Evolutionary conservation across 1,140 invertebrate genomes (phyloP).

Genomic region (Brachionus sp.): DNA sequence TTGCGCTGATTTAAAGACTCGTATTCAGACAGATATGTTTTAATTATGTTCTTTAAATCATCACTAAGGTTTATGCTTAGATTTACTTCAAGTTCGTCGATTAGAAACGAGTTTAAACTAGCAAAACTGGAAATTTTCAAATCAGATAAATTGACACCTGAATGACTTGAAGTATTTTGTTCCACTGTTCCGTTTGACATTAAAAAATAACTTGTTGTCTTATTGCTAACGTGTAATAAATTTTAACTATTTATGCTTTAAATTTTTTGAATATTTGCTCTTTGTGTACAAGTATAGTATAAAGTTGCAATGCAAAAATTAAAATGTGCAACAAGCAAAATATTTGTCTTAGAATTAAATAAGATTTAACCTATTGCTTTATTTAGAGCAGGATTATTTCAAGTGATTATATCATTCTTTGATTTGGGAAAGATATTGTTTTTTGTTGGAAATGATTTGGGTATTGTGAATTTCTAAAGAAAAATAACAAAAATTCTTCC

Average conservation of each 20-base stretch:
- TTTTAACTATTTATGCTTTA: not conserved
- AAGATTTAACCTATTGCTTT: no score
- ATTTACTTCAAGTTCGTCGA: not conserved
- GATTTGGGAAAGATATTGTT: no score
- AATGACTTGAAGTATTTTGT: not conserved
- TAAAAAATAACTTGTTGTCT: not conserved
- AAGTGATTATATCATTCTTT: no score
- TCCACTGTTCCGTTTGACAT: not conserved
- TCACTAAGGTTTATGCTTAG: constrained; percentile 11
- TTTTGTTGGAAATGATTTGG: no score
- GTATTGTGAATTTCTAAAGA: no score
- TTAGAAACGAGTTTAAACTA: constrained; percentile 6
- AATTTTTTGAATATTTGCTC: not conserved
- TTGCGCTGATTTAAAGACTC: not conserved
- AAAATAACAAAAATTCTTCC: no score
- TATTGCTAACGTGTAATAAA: not conserved
- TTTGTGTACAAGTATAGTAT: not conserved
- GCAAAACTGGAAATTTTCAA: not conserved
- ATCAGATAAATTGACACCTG: not conserved
- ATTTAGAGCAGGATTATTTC: no score
- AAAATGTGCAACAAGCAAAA: not conserved
- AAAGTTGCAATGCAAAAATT: not conserved
- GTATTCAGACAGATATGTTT: not conserved
- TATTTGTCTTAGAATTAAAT: not conserved
- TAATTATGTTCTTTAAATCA: constrained; percentile 25